A percentile compares a stretch with the other conserved stretches of the same genome.
Conservation (phyloP, 92 coral and sea anemone genomes). For the Galaxea fascicularis region DNA sequence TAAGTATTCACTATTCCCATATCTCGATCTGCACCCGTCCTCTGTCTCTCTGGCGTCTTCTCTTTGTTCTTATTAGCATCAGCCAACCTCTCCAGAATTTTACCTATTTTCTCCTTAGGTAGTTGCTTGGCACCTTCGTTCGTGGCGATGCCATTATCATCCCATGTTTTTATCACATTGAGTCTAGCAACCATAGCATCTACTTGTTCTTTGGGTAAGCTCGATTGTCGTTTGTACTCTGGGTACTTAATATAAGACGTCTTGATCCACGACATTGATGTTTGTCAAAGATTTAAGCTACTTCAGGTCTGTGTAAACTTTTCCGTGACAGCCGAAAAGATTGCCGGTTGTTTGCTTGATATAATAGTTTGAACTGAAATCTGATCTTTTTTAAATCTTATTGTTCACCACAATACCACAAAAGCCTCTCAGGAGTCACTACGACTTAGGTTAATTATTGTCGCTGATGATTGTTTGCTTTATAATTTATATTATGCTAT, state of each 20-base stretch:
- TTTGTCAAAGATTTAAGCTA: background rate
- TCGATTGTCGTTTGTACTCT: slow-evolving; percentile 43
- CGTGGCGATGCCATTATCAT: slow-evolving; percentile 23
- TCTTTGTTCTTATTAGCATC: slow-evolving; percentile 69
- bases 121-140: slow-evolving; percentile 51
- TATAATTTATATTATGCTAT: background rate
- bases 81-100: slow-evolving; percentile 83
- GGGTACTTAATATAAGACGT: slow-evolving; percentile 72
- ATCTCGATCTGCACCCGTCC: slow-evolving; percentile 69
- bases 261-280: slow-evolving; percentile 79
- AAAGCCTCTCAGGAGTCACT: background rate
- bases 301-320: background rate
- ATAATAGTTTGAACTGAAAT: background rate
- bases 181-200: slow-evolving; percentile 80
- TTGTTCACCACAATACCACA: background rate
- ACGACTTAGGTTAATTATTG: background rate
- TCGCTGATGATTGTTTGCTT: background rate
- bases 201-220: slow-evolving; percentile 65
- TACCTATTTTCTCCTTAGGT: slow-evolving; percentile 50
- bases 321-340: slow-evolving; percentile 23
- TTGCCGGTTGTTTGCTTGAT: slow-evolving; percentile 3
- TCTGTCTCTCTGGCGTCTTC: slow-evolving; percentile 86
- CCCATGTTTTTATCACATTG: slow-evolving; percentile 56
- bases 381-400: background rate
- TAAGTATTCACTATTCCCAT: slow-evolving; percentile 74